Evolutionary conservation across 2,797 vertebrate genomes (phyloP).

Genomic region (Enteromius paludinosus): DNA sequence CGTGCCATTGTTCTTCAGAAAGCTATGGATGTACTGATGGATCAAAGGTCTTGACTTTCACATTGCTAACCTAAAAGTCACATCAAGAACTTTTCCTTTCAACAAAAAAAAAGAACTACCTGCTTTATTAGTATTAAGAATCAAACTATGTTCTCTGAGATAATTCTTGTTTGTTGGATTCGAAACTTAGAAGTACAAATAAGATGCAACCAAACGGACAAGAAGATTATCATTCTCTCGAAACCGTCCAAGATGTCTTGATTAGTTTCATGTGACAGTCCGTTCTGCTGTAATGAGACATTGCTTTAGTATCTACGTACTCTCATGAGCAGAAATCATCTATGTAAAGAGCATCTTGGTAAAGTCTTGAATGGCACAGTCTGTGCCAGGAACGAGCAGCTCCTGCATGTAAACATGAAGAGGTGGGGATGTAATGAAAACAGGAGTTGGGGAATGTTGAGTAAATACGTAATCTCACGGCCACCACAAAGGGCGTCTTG

Average conservation of each 20-base stretch:
- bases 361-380: background rate
- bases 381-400: constrained; percentile 6
- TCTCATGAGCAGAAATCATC: background rate
- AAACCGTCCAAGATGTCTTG: background rate
- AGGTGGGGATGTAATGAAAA: constrained; percentile 28
- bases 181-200: background rate
- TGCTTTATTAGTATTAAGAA: no score
- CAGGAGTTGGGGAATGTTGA: constrained; percentile 16
- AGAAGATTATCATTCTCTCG: background rate
- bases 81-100: background rate
- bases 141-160: background rate
- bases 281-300: background rate
- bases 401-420: constrained; percentile 30
- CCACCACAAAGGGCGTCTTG: background rate
- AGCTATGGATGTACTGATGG: background rate
- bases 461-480: constrained; percentile 9
- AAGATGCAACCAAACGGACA: background rate
- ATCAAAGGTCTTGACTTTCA: background rate
- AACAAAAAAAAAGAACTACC: background rate
- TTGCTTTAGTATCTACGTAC: background rate
- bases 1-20: background rate
- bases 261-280: constrained; percentile 10
- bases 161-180: background rate
- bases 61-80: background rate
- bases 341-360: background rate